Evolutionary conservation across 2,797 vertebrate genomes (phyloP).

Genomic region (Phoebastria nigripes): DNA sequence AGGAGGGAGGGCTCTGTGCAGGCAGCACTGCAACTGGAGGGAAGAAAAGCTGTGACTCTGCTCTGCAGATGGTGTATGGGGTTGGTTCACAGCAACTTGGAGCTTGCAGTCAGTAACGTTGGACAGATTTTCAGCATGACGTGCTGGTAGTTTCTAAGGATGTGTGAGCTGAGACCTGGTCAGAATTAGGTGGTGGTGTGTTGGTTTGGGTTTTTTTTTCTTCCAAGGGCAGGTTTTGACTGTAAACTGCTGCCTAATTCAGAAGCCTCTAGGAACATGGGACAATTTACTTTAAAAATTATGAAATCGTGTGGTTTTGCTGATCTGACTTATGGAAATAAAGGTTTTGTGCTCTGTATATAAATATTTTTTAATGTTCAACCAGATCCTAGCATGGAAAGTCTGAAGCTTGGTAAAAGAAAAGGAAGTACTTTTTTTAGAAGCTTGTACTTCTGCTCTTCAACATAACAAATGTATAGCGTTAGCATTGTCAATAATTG

Average conservation of each 20-base stretch:
- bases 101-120: accelerated
- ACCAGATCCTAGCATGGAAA: background rate
- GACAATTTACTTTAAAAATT: background rate
- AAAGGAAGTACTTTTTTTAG: background rate
- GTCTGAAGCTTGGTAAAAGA: background rate
- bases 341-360: background rate
- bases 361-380: background rate
- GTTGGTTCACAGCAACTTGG: background rate
- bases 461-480: background rate
- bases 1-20: background rate
- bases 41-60: no score
- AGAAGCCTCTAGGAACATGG: background rate
- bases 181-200: background rate
- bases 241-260: background rate
- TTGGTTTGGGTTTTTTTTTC: background rate
- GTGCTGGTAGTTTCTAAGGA: background rate
- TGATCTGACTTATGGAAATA: background rate
- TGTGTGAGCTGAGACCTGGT: background rate
- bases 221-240: background rate
- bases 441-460: background rate
- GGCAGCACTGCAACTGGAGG: accelerated
- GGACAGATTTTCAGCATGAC: background rate
- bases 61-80: accelerated
- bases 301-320: background rate
- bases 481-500: background rate